phyloP scores from a whole-genome alignment of 2,113 vertebrate genomes.

The Catharus minimus region DNA sequence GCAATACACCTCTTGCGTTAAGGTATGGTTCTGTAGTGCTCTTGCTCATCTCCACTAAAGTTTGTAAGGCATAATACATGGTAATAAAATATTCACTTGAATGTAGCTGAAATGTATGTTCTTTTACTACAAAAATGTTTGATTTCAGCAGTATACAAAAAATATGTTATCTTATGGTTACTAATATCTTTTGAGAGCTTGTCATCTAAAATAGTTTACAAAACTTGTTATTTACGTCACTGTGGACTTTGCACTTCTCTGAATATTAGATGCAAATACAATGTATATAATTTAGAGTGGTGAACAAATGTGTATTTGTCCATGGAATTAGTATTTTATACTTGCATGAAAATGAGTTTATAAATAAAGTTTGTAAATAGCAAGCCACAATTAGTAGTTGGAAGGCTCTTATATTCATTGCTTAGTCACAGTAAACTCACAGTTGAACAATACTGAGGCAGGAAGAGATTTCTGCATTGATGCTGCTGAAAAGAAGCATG shows the following conservation, averaged over 20 bases:
- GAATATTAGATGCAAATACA: constrained; percentile 55
- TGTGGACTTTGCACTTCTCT: constrained; percentile 65
- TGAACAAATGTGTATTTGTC: constrained; percentile 55
- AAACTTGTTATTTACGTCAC: constrained; percentile 47
- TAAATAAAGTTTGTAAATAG: constrained; percentile 67
- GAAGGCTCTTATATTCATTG: constrained; percentile 21
- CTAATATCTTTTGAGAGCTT: constrained; percentile 18
- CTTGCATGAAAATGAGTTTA: constrained; percentile 60
- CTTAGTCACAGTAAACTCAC: not conserved
- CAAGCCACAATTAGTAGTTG: constrained; percentile 3
- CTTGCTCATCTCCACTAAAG: constrained; percentile 67
- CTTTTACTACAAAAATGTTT: constrained; percentile 59
- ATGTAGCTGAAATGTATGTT: constrained; percentile 64
- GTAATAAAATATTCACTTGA: constrained; percentile 80
- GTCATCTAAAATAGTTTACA: constrained; percentile 42
- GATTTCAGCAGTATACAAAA: constrained; percentile 26
- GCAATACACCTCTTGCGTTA: constrained; percentile 60
- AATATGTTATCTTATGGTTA: not conserved
- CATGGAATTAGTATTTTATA: constrained; percentile 56
- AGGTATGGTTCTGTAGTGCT: constrained; percentile 68
- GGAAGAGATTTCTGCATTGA: not conserved
- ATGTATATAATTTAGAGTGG: constrained; percentile 45
- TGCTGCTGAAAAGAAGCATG: not conserved
- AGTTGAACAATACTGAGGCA: not conserved
- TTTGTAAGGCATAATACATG: constrained; percentile 75